These are phyloP conservation scores for Yponomeuta malinellus DNA, from an alignment of 2,888 invertebrate species.

Conservation along the genomic window DNA sequence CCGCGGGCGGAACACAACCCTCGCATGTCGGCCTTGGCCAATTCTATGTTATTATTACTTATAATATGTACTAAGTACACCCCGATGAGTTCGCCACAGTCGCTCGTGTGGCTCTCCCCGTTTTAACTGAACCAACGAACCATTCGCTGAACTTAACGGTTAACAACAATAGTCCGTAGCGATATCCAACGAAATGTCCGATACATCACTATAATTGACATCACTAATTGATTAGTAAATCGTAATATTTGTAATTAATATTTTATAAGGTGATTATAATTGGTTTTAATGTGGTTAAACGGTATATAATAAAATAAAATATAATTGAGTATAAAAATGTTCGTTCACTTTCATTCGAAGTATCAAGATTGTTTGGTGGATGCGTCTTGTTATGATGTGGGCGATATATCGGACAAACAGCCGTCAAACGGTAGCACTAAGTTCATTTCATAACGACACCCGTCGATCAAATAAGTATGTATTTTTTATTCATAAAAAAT, in stretches of 20 bases:
- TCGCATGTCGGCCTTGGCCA: slow-evolving; percentile 46
- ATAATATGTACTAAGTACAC: slow-evolving; percentile 43
- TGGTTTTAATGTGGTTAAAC: slow-evolving; percentile 10
- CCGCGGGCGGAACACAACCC: slow-evolving; percentile 41
- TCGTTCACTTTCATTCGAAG: background rate
- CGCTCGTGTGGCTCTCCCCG: slow-evolving; percentile 49
- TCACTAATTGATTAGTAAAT: slow-evolving; percentile 26
- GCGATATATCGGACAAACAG: background rate
- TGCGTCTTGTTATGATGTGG: background rate
- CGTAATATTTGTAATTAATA: slow-evolving; percentile 1
- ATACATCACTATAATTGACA: slow-evolving; percentile 25
- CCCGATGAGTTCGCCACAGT: slow-evolving; percentile 37
- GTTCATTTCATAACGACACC: slow-evolving; percentile 6
- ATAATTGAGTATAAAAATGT: slow-evolving; percentile 2
- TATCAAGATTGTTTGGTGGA: slow-evolving; percentile 3
- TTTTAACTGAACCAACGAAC: slow-evolving; percentile 49
- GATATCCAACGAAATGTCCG: slow-evolving; percentile 3
- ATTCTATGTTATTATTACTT: slow-evolving; percentile 37
- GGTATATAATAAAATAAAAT: slow-evolving; percentile 5
- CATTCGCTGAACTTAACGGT: slow-evolving; percentile 17
- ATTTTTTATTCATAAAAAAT: background rate
- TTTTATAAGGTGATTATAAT: slow-evolving; percentile 10
- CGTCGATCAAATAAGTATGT: background rate
- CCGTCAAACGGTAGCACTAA: background rate
- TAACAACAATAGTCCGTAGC: slow-evolving; percentile 23